Conservation (phyloP, 1,140 invertebrate species). For the Arctopsyche grandis region DNA sequence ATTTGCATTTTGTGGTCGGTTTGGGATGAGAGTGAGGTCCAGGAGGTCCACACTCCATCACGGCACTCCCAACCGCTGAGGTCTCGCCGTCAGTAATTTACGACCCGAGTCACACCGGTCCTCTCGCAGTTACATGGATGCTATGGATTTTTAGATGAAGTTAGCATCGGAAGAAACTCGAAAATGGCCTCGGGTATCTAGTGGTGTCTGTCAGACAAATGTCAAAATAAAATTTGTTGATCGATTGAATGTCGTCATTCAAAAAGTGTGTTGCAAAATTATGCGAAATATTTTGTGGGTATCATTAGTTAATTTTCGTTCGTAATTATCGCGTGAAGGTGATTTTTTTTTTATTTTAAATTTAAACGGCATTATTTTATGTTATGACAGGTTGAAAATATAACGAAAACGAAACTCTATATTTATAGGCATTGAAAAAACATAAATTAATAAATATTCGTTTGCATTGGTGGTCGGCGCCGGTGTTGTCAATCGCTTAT, state of each 20-base stretch:
- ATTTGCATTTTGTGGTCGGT: too few species aligned
- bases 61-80: neutral
- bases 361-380: slow-evolving; percentile 25
- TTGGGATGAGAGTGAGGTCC: neutral
- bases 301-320: slow-evolving; percentile 32
- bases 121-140: too few species aligned
- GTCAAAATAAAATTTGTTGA: too few species aligned
- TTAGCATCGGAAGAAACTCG: neutral
- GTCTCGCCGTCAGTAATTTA: slow-evolving; percentile 1
- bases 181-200: too few species aligned
- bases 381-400: slow-evolving; percentile 15
- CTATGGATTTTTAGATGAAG: too few species aligned
- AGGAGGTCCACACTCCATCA: slow-evolving; percentile 20
- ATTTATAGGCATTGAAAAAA: slow-evolving; percentile 33
- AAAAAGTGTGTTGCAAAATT: neutral
- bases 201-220: too few species aligned
- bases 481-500: neutral
- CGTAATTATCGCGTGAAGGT: slow-evolving; percentile 19
- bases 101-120: neutral
- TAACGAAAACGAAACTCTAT: slow-evolving; percentile 33
- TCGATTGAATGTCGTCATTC: too few species aligned
- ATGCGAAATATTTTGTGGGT: neutral
- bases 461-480: neutral
- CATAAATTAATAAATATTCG: slow-evolving; percentile 22
- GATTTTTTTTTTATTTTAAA: slow-evolving; percentile 11